These are phyloP conservation scores for Ylistrum balloti DNA, from an alignment of 1,140 invertebrate genomes.

Conservation along the genomic window DNA sequence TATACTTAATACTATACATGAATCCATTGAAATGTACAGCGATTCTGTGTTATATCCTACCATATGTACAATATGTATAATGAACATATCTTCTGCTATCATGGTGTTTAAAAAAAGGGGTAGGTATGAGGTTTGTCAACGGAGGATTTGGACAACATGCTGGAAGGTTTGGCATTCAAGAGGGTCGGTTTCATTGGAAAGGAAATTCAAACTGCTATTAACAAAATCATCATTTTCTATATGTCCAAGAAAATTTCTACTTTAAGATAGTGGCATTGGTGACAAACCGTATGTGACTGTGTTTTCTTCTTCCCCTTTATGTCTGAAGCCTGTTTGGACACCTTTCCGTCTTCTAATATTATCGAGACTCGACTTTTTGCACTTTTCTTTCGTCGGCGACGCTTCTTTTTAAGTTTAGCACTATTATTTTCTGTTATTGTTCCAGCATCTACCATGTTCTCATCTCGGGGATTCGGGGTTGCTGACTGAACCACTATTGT, in stretches of 20 bases:
- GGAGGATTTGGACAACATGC: background rate
- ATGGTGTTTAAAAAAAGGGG: no score
- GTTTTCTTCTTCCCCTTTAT: background rate
- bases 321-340: background rate
- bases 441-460: background rate
- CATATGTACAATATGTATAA: no score
- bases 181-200: background rate
- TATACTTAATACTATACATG: no score
- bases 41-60: no score
- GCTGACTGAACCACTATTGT: background rate
- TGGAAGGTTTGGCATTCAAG: background rate
- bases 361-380: slow-evolving; percentile 6
- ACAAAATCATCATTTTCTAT: background rate
- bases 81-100: no score
- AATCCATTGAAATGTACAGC: no score
- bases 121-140: no score
- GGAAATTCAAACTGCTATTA: background rate
- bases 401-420: slow-evolving; percentile 8
- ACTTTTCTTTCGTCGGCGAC: background rate
- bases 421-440: background rate
- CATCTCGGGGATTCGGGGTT: background rate
- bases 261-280: background rate
- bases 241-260: background rate
- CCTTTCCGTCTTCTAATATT: background rate
- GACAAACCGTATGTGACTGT: background rate